Evolutionary conservation across 2,797 vertebrate species (phyloP).

Genomic region (Hafferia zeledoni): DNA sequence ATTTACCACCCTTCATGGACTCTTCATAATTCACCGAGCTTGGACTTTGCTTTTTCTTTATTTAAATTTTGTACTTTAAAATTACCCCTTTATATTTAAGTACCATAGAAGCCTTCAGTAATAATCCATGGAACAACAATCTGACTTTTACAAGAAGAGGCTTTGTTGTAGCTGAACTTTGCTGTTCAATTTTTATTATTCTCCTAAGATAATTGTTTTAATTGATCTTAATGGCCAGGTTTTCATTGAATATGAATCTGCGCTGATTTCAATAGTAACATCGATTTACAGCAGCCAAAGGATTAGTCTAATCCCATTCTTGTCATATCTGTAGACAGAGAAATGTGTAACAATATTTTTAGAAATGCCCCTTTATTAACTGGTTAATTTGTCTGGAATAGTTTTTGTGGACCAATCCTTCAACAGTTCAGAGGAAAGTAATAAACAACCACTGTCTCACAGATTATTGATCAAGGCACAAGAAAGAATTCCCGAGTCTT

Average conservation of each 20-base stretch:
- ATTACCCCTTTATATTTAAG: slow-evolving; percentile 27
- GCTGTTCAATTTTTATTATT: neutral
- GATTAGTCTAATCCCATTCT: neutral
- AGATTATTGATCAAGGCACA: neutral
- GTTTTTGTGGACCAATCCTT: neutral
- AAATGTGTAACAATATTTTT: neutral
- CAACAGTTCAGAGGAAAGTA: neutral
- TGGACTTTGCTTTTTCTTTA: slow-evolving; percentile 34
- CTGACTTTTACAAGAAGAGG: neutral
- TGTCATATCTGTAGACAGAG: neutral
- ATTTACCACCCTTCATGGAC: slow-evolving; percentile 28
- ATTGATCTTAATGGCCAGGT: neutral
- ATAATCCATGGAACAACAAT: neutral
- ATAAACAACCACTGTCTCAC: neutral
- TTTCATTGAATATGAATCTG: neutral
- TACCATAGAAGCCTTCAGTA: neutral
- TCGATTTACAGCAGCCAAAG: neutral
- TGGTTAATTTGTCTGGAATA: neutral
- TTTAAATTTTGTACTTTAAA: slow-evolving; percentile 29
- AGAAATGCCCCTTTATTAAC: neutral
- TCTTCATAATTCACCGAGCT: slow-evolving; percentile 54
- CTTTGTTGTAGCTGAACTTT: neutral
- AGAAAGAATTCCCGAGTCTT: neutral
- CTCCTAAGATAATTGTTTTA: neutral
- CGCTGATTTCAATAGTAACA: neutral